phyloP scores from a whole-genome alignment of 2,797 vertebrate species.

The Pseudochirops corinnae region DNA sequence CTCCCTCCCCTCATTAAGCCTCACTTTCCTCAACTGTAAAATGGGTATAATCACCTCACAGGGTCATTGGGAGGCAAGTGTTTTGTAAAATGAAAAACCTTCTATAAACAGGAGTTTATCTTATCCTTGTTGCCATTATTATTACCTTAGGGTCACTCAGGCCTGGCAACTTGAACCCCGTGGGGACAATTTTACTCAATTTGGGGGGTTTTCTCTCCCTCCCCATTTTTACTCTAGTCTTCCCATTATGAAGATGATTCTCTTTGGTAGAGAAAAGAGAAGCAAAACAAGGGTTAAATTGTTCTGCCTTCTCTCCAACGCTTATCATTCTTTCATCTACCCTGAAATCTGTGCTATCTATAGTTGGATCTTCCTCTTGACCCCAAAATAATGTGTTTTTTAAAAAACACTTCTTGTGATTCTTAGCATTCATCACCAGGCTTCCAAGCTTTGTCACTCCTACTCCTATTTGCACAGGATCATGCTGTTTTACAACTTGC shows the following conservation, averaged over 20 bases:
- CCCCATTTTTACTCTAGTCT: neutral
- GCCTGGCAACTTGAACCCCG: neutral
- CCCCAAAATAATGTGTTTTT: neutral
- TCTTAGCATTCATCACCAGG: neutral
- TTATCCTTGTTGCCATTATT: neutral
- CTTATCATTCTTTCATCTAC: neutral
- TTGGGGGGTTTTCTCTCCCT: neutral
- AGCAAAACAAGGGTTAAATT: neutral
- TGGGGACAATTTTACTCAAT: neutral
- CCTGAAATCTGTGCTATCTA: neutral
- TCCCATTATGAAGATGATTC: neutral
- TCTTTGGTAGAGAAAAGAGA: neutral
- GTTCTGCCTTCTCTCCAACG: neutral
- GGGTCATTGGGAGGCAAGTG: neutral
- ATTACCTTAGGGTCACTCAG: neutral
- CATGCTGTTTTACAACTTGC: neutral
- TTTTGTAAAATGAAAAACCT: neutral
- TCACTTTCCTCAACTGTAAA: neutral
- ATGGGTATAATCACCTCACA: neutral
- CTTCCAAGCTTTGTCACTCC: neutral
- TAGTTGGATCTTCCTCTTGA: neutral
- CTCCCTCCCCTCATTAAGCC: neutral
- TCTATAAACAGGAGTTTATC: neutral
- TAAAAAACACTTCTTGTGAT: neutral
- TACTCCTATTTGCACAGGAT: neutral